Percentiles rank a stretch among this genome's conserved stretches.
Evolutionary conservation across 2,113 vertebrate genomes (phyloP).

Genomic region (Nycticebus coucang): DNA sequence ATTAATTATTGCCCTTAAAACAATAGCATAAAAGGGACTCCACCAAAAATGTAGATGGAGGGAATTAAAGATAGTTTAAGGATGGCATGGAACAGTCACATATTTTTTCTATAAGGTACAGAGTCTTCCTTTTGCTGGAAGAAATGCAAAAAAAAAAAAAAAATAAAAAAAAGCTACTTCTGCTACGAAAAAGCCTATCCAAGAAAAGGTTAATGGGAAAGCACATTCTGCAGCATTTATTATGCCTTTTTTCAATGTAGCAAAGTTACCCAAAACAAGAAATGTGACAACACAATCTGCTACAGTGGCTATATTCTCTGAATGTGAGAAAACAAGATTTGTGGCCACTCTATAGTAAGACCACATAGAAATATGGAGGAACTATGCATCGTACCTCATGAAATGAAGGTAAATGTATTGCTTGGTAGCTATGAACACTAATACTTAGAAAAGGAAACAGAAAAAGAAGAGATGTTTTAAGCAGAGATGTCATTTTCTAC

Average conservation of each 20-base stretch:
- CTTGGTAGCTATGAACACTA: constrained; percentile 9
- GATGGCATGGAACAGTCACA: background rate
- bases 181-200: background rate
- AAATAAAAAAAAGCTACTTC: background rate
- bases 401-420: background rate
- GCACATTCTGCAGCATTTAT: background rate
- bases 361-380: background rate
- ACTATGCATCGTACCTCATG: background rate
- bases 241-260: background rate
- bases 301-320: background rate
- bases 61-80: background rate
- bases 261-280: background rate
- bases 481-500: constrained; percentile 22
- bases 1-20: background rate
- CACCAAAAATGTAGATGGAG: background rate
- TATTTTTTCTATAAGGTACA: background rate
- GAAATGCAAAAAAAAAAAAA: background rate
- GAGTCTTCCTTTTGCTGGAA: background rate
- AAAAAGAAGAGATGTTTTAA: constrained; percentile 22
- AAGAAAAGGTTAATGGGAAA: background rate
- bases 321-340: background rate
- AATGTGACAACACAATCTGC: background rate
- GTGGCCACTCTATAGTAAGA: background rate
- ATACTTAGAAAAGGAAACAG: background rate
- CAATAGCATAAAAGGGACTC: background rate